phyloP scores from a whole-genome alignment of 2,797 vertebrate genomes.

The Mus minutoides region DNA sequence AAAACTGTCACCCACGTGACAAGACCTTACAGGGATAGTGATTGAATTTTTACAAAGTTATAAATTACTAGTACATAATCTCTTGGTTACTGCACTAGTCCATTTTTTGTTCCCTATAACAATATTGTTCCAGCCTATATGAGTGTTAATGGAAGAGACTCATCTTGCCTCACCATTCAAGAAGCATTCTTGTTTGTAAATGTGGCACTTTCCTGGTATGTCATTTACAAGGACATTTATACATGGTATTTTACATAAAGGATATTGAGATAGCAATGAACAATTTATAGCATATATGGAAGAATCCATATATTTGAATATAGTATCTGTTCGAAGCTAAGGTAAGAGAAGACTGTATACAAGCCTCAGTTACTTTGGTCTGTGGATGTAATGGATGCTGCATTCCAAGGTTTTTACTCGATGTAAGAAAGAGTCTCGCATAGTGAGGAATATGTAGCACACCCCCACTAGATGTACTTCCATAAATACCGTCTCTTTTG shows the following conservation, averaged over 20 bases:
- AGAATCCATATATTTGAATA: background rate
- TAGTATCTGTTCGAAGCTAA: background rate
- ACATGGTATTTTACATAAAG: background rate
- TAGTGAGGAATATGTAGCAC: background rate
- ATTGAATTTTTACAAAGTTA: background rate
- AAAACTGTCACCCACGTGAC: background rate
- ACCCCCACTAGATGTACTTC: background rate
- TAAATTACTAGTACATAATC: background rate
- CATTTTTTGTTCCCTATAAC: background rate
- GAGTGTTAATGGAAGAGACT: background rate
- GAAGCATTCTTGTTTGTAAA: background rate
- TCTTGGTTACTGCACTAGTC: background rate
- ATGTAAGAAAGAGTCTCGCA: background rate
- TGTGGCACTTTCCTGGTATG: background rate
- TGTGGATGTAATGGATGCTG: background rate
- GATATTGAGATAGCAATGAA: background rate
- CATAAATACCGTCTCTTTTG: background rate
- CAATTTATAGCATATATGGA: background rate
- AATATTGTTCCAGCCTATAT: background rate
- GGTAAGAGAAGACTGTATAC: background rate
- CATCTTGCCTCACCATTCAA: background rate
- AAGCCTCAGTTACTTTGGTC: background rate
- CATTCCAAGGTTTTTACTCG: background rate
- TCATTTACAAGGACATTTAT: slow-evolving; percentile 7
- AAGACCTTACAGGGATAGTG: background rate